These are phyloP conservation scores for Naso thynnoides DNA, from an alignment of 2,797 vertebrate species.

Conservation along the genomic window DNA sequence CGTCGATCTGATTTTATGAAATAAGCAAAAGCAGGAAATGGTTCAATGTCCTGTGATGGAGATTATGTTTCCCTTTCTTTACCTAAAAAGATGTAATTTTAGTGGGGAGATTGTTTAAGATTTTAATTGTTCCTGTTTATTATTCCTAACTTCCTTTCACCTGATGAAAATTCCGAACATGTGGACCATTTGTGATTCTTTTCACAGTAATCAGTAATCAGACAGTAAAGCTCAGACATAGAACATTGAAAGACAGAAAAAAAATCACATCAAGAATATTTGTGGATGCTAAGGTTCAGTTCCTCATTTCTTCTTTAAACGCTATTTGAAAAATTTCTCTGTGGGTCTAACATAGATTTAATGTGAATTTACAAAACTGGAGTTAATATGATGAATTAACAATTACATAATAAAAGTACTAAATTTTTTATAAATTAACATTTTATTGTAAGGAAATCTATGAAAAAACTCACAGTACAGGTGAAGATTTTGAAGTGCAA, in stretches of 20 bases:
- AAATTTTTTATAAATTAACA: too few relatives aligned
- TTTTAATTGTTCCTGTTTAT: not conserved
- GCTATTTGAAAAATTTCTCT: not conserved
- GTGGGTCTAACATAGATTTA: too few relatives aligned
- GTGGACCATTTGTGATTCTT: not conserved
- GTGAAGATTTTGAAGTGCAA: too few relatives aligned
- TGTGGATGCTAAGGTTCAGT: not conserved
- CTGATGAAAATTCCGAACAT: not conserved
- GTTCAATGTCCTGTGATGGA: not conserved
- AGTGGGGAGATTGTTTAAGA: not conserved
- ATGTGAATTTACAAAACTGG: too few relatives aligned
- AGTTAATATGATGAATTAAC: too few relatives aligned
- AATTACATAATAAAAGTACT: too few relatives aligned
- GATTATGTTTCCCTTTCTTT: not conserved
- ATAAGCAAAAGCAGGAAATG: not conserved
- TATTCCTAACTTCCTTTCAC: not conserved
- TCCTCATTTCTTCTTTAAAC: not conserved
- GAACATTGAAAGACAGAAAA: not conserved
- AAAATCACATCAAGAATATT: too few relatives aligned
- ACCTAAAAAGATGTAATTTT: not conserved
- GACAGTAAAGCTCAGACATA: not conserved
- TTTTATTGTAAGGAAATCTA: too few relatives aligned
- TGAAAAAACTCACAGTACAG: too few relatives aligned
- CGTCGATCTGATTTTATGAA: slow-evolving; percentile 6
- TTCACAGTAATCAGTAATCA: not conserved